Evolutionary conservation across 2,888 invertebrate genomes (phyloP).

Genomic region (Melanostoma mellinum): DNA sequence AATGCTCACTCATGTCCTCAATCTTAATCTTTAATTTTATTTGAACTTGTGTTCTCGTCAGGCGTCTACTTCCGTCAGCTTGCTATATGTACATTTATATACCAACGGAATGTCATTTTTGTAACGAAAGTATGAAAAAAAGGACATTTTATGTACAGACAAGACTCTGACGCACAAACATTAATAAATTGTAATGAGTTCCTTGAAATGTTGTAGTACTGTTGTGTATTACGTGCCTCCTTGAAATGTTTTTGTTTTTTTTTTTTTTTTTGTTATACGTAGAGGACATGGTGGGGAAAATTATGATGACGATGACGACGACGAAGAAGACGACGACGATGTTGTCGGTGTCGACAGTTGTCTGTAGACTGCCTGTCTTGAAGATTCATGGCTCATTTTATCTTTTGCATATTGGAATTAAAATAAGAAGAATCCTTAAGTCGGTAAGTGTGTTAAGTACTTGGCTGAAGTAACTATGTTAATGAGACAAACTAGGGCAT

Average conservation of each 20-base stretch:
- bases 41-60: conserved; percentile 51
- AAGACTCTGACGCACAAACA: conserved; percentile 29
- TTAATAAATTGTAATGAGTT: conserved; percentile 67
- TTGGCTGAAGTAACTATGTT: conserved; percentile 57
- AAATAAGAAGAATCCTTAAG: conserved; percentile 40
- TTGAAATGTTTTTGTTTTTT: conserved; percentile 40
- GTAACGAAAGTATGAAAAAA: not conserved
- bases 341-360: conserved; percentile 29
- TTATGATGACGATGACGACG: conserved; percentile 38
- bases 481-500: conserved; percentile 60
- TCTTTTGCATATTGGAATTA: conserved; percentile 29
- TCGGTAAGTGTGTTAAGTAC: conserved; percentile 62
- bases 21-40: conserved; percentile 60
- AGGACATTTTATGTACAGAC: not conserved
- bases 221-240: conserved; percentile 55
- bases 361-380: conserved; percentile 38
- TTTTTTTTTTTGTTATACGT: conserved; percentile 1
- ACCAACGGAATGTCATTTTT: not conserved
- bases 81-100: conserved; percentile 9
- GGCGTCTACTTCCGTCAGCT: conserved; percentile 38
- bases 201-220: conserved; percentile 34
- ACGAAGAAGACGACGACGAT: conserved; percentile 11
- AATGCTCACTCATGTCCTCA: conserved; percentile 25
- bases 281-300: conserved; percentile 31
- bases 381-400: conserved; percentile 38